Conservation (phyloP, 2,113 vertebrate species). For the Nicator chloris region DNA sequence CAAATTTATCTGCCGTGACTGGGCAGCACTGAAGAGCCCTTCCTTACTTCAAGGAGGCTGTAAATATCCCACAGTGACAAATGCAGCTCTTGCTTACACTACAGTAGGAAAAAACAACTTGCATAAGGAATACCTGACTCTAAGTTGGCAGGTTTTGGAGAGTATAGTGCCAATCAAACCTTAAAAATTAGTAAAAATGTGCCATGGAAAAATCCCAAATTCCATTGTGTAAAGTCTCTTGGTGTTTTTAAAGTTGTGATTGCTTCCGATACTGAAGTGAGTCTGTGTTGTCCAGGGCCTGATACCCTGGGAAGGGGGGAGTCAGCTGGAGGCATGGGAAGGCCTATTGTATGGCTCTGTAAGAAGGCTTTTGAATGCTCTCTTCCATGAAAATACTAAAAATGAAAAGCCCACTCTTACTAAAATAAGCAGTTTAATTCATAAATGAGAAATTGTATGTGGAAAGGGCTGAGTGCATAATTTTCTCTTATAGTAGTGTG, state of each 20-base stretch:
- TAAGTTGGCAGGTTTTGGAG: background rate
- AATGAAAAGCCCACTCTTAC: background rate
- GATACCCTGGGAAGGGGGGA: background rate
- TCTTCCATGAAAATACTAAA: background rate
- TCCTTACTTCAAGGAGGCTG: background rate
- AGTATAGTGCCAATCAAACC: background rate
- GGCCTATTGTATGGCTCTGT: background rate
- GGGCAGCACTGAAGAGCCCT: background rate
- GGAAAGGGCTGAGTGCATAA: rapidly evolving
- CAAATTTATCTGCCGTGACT: background rate
- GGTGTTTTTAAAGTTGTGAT: background rate
- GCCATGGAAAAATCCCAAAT: too few species aligned
- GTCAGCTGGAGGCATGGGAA: rapidly evolving
- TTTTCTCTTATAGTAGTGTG: background rate
- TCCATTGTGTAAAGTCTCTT: background rate
- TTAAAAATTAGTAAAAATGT: background rate
- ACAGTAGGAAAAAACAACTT: background rate
- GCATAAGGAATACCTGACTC: background rate
- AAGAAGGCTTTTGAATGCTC: background rate
- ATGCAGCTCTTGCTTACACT: background rate
- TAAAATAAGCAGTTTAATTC: background rate
- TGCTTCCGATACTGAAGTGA: background rate
- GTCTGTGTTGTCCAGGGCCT: background rate
- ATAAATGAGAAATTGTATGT: background rate
- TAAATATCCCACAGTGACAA: background rate